These are phyloP conservation scores for Goniozus legneri DNA, from an alignment of 1,140 invertebrate species.

Conservation along the genomic window DNA sequence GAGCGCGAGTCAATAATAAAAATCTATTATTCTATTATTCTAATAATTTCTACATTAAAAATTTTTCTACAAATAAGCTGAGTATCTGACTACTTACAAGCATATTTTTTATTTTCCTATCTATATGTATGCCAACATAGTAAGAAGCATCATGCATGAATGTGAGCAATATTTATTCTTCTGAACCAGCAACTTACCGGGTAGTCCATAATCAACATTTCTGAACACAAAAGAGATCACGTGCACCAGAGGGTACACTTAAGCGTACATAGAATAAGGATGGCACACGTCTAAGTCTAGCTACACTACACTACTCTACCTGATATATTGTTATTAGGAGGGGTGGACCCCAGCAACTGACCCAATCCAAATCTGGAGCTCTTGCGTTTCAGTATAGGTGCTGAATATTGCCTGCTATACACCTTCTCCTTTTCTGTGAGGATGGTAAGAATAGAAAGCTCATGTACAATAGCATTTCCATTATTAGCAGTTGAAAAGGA, in stretches of 20 bases:
- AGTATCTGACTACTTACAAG: too few relatives aligned
- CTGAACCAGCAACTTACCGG: constrained; percentile 20
- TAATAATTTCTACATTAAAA: too few relatives aligned
- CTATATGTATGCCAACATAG: too few relatives aligned
- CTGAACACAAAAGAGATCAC: constrained; percentile 11
- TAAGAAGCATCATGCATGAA: too few relatives aligned
- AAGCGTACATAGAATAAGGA: constrained; percentile 21
- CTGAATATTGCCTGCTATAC: constrained; percentile 84
- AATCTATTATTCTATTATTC: too few relatives aligned
- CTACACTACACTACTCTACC: constrained; percentile 57
- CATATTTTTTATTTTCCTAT: too few relatives aligned
- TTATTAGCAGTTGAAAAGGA: too few relatives aligned
- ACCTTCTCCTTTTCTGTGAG: constrained; percentile 81
- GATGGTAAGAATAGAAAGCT: too few relatives aligned
- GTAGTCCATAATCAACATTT: constrained; percentile 8
- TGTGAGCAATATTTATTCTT: too few relatives aligned
- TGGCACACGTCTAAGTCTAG: constrained; percentile 18
- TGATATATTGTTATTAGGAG: constrained; percentile 61
- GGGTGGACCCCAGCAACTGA: constrained; percentile 71
- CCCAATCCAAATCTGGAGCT: constrained; percentile 86
- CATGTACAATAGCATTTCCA: too few relatives aligned
- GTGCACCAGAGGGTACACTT: constrained; percentile 21
- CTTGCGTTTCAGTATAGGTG: constrained; percentile 85
- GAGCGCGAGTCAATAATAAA: too few relatives aligned
- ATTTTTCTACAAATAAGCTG: too few relatives aligned